phyloP scores from a whole-genome alignment of 1,140 invertebrate genomes.

The Heliconius eleuchia region DNA sequence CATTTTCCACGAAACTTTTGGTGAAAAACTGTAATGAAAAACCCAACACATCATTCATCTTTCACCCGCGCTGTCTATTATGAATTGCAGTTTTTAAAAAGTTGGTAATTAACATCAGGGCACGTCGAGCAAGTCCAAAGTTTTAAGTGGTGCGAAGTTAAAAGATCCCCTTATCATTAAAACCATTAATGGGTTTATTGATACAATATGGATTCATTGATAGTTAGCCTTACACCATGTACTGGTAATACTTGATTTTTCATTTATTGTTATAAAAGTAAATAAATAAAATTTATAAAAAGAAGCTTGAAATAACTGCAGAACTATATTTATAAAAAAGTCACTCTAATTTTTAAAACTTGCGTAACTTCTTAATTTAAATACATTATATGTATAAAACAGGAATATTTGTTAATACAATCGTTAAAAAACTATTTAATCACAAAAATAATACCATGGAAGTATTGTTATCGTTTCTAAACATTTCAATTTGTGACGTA shows the following conservation, averaged over 20 bases:
- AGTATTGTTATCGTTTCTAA: constrained; percentile 11
- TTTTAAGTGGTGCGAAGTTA: constrained; percentile 73
- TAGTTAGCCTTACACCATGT: neutral
- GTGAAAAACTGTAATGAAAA: constrained; percentile 65
- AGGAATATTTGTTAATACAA: neutral
- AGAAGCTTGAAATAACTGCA: too few species aligned
- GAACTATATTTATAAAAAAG: too few species aligned
- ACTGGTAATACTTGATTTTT: neutral
- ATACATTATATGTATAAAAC: neutral
- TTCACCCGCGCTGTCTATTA: constrained; percentile 76
- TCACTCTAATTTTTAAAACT: too few species aligned
- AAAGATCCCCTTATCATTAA: constrained; percentile 75
- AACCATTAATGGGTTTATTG: constrained; percentile 51
- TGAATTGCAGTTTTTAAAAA: constrained; percentile 80
- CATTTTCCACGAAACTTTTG: constrained; percentile 63
- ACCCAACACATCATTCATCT: constrained; percentile 78
- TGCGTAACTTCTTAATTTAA: too few species aligned
- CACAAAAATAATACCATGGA: neutral
- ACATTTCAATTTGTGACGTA: constrained; percentile 45
- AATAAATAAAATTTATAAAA: too few species aligned
- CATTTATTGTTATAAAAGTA: too few species aligned
- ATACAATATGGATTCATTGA: neutral
- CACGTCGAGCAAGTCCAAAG: constrained; percentile 64
- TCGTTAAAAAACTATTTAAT: neutral
- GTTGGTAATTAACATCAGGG: constrained; percentile 78